Evolutionary conservation across 2,888 invertebrate genomes (phyloP).

Genomic region (Limnephilus lunatus): DNA sequence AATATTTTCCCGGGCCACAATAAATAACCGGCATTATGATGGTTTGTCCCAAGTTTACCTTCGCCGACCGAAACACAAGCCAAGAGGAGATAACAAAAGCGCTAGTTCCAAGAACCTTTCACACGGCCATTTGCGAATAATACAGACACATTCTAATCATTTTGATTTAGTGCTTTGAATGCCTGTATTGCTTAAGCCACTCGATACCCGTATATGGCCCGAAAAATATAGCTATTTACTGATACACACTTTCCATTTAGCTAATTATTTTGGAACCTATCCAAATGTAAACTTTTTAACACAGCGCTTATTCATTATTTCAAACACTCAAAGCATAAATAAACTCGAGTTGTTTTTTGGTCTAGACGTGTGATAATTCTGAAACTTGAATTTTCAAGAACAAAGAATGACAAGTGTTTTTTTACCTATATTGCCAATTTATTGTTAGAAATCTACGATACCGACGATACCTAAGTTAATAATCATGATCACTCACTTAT

Average conservation of each 20-base stretch:
- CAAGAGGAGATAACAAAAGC: neutral
- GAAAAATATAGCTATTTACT: neutral
- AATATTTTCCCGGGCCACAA: slow-evolving; percentile 3
- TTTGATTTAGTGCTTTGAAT: neutral
- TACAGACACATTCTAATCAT: neutral
- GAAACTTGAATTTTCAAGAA: no score
- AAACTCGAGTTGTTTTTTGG: no score
- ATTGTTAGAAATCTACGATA: neutral
- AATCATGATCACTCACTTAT: neutral
- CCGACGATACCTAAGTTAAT: no score
- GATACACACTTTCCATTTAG: neutral
- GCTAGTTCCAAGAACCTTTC: neutral
- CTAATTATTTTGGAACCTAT: neutral
- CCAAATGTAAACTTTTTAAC: neutral
- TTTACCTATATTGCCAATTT: neutral
- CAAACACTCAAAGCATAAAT: no score
- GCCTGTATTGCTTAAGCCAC: neutral
- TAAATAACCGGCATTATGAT: slow-evolving; percentile 19
- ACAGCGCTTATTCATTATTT: neutral
- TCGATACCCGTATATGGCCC: neutral
- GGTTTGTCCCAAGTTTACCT: slow-evolving; percentile 2
- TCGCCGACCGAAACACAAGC: slow-evolving; percentile 2
- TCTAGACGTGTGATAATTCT: no score
- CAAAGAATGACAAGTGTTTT: neutral
- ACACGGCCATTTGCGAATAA: neutral